phyloP scores from a whole-genome alignment of 1,140 invertebrate genomes.

The Acromyrmex charruanus region DNA sequence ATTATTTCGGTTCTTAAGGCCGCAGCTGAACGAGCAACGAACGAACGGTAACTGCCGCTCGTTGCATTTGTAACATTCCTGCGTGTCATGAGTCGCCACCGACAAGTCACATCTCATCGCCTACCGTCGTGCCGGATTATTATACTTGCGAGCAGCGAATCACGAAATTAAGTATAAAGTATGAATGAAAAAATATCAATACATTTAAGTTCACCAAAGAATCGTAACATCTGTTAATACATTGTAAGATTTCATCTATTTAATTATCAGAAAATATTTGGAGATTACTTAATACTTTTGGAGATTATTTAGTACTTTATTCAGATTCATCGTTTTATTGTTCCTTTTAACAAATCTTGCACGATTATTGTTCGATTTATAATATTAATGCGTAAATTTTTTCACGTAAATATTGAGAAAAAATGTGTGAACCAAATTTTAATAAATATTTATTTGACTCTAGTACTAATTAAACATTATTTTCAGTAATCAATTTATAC shows the following conservation, averaged over 20 bases:
- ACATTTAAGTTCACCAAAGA: not conserved
- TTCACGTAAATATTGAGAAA: not conserved
- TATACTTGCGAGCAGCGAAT: not conserved
- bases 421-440: no score
- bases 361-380: not conserved
- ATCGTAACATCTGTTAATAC: not conserved
- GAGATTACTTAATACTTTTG: not conserved
- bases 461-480: no score
- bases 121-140: not conserved
- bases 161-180: not conserved
- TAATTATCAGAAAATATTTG: not conserved
- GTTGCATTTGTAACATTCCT: slow-evolving; percentile 55
- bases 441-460: no score
- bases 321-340: no score
- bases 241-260: not conserved
- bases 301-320: not conserved
- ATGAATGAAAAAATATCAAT: not conserved
- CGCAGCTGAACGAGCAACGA: slow-evolving; percentile 43
- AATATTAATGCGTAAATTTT: not conserved
- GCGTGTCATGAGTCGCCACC: not conserved
- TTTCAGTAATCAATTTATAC: no score
- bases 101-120: not conserved
- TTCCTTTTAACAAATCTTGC: not conserved
- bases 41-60: slow-evolving; percentile 11
- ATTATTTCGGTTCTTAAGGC: slow-evolving; percentile 74